Conservation (phyloP, 2,797 vertebrate genomes). For the Cryptoblepharus egeriae region DNA sequence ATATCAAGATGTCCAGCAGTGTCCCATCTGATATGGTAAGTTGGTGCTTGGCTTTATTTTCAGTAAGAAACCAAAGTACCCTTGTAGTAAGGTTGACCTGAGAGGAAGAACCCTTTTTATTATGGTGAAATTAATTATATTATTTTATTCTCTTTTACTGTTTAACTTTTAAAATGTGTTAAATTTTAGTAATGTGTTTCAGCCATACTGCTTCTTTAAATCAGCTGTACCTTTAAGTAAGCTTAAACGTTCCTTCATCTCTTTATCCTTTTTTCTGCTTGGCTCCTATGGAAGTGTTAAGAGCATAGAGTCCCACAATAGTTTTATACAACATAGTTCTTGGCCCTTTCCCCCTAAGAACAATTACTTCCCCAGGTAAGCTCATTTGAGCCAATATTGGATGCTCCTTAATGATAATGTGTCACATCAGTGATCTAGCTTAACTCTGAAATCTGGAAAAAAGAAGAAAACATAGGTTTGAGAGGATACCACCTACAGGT, state of each 20-base stretch:
- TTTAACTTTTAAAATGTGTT: background rate
- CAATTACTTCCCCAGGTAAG: constrained; percentile 55
- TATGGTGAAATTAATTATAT: background rate
- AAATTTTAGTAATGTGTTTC: background rate
- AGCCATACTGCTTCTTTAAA: background rate
- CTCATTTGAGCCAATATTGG: constrained; percentile 42
- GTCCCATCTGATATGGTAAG: constrained; percentile 83
- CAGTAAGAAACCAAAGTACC: constrained; percentile 25
- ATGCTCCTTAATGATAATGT: background rate
- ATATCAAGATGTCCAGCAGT: constrained; percentile 80
- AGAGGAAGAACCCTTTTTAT: background rate
- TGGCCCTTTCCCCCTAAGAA: constrained; percentile 62
- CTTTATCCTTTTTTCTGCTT: constrained; percentile 18
- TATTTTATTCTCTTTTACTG: background rate
- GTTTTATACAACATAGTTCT: constrained; percentile 50
- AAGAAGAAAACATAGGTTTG: constrained; percentile 6
- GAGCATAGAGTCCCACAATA: constrained; percentile 23
- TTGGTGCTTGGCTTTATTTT: constrained; percentile 40
- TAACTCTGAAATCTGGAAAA: background rate
- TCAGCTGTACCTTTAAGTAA: background rate
- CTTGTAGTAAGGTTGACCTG: background rate
- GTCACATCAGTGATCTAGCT: constrained; percentile 10
- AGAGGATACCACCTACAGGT: constrained; percentile 11
- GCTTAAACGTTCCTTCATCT: background rate
- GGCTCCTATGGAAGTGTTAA: constrained; percentile 37